phyloP scores from a whole-genome alignment of 2,113 vertebrate genomes.

The Oxyura jamaicensis region DNA sequence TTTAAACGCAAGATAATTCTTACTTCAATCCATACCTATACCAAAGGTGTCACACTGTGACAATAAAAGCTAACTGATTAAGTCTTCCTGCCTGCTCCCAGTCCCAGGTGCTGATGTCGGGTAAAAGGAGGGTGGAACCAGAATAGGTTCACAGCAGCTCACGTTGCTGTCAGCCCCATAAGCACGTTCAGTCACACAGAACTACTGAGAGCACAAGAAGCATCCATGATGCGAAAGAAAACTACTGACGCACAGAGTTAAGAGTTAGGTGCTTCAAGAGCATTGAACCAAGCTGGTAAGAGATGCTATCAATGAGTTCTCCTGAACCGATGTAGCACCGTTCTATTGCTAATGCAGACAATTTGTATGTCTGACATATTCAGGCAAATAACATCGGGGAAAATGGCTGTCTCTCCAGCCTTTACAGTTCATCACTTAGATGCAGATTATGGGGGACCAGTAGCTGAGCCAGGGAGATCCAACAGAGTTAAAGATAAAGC shows the following conservation, averaged over 20 bases:
- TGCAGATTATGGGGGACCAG: not conserved
- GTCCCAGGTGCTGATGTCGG: not conserved
- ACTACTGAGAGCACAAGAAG: not conserved
- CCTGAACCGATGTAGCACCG: not conserved
- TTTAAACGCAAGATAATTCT: not conserved
- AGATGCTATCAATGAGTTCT: not conserved
- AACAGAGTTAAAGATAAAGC: not conserved
- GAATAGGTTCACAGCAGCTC: not conserved
- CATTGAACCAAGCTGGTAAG: not conserved
- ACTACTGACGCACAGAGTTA: not conserved
- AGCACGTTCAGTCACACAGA: not conserved
- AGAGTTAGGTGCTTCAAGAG: not conserved
- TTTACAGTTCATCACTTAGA: not conserved
- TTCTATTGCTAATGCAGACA: not conserved
- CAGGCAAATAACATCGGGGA: not conserved
- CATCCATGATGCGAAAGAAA: not conserved
- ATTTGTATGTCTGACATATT: not conserved
- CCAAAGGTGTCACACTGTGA: not conserved
- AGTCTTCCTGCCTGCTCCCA: not conserved
- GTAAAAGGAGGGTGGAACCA: not conserved
- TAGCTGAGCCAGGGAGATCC: not conserved
- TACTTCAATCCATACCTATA: not conserved
- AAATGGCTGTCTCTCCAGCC: not conserved
- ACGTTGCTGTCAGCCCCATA: fast-evolving
- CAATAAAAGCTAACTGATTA: not conserved